phyloP scores from a whole-genome alignment of 92 coral and sea anemone species.

The Pocillopora meandrina region DNA sequence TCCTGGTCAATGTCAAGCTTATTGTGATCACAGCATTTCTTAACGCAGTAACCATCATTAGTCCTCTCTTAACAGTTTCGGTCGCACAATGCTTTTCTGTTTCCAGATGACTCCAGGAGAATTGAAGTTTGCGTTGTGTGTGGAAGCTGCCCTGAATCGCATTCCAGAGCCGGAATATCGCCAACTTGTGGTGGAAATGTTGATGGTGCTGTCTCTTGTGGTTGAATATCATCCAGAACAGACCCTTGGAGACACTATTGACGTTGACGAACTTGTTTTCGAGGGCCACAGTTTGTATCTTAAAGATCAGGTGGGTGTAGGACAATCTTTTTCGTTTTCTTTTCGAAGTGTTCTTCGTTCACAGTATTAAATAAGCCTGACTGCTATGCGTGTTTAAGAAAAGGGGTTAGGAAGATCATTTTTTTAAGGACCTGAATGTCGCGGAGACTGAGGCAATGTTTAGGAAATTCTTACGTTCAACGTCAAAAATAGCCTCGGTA shows the following conservation, averaged over 20 bases:
- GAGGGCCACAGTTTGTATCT: constrained; percentile 83
- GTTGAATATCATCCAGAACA: constrained; percentile 93
- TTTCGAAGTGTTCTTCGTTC: neutral
- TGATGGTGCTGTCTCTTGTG: constrained; percentile 92
- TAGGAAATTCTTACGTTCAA: too few species aligned
- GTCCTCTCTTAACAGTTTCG: neutral
- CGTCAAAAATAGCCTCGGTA: too few species aligned
- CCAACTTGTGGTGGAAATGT: constrained; percentile 86
- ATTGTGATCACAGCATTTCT: too few species aligned
- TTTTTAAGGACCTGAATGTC: too few species aligned
- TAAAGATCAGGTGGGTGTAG: constrained; percentile 72
- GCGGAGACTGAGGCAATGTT: too few species aligned
- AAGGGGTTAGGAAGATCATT: too few species aligned
- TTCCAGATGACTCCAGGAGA: constrained; percentile 96
- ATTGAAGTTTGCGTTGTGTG: constrained; percentile 92
- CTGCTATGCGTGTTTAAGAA: too few species aligned
- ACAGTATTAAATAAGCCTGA: too few species aligned
- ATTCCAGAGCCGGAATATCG: constrained; percentile 99
- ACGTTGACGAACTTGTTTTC: constrained; percentile 85
- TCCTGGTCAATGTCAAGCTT: too few species aligned
- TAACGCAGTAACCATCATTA: neutral
- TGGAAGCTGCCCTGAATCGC: constrained; percentile 92
- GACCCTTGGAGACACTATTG: constrained; percentile 86
- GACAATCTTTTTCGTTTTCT: neutral
- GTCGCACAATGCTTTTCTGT: neutral